Evolutionary conservation across 2,888 invertebrate species (phyloP), one percentile per base, ranked within the genome.

Genomic region (Chydorus sphaericus): DNA sequence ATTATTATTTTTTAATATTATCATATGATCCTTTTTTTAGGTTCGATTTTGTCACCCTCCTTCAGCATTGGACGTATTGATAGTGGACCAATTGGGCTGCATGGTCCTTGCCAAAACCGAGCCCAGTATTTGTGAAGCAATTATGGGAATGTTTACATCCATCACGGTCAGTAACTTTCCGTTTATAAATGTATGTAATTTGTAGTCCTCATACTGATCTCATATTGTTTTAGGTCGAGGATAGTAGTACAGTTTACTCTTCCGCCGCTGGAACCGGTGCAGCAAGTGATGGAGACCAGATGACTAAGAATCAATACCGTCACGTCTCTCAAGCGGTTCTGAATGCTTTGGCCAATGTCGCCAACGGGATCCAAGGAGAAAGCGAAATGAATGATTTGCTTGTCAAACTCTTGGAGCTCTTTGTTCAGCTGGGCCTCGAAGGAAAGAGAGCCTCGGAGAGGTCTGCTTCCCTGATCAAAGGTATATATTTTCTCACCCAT

Each of bases 71-170:
- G 97, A 98, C 69, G 85, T 85, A 0, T 72, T 97, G 28, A 98
- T 99, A 64, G 90, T 99, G 6, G 92, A 94, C 70, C 97, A 97
- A 71, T 75, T 99, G 49, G 97, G 97, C 14, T 93, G 93, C 68
- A 97, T 99, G 85, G 87, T 97, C 58, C 89, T 98, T 55, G 91
- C 94, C 0, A 87, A 87, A 65, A 88, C 88, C 62, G 88, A 87
- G 76, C 68, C 71, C 2, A 69, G 75, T 63, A 76, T 82, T 20
- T 90, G 93, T 67, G 92, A 92, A 64, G 92, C 92, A 68, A 91
- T 98, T 60, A 93, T 98, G 94, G 82, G 89, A 65, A 92, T 97
- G 88, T 97, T 97, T 71, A 89, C 86, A 1, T 86, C 89, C 69
- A 92, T 96, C 65, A 92, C 92, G 0, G 85, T n/a, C n/a, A n/a